A percentile compares a stretch with the other conserved stretches of the same genome.
These are phyloP conservation scores for Drosophila miranda DNA, from an alignment of 1,140 invertebrate genomes.

Conservation along the genomic window DNA sequence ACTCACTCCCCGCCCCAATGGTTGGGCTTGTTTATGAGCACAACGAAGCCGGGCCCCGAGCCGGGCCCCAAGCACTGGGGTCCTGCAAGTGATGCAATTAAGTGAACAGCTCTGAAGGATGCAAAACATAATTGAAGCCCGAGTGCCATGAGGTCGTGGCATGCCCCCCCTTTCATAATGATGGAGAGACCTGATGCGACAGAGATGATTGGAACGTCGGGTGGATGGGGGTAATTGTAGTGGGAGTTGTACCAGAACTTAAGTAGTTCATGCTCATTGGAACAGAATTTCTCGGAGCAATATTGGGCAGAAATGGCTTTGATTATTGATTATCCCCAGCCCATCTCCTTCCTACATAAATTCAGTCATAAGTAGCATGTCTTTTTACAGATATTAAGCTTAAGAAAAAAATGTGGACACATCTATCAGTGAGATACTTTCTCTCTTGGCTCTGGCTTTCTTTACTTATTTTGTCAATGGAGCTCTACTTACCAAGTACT, in stretches of 20 bases:
- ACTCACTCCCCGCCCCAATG: too few species aligned
- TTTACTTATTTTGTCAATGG: slow-evolving; percentile 27
- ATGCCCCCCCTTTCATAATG: slow-evolving; percentile 23
- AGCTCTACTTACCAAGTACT: slow-evolving; percentile 19
- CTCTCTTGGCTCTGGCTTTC: neutral
- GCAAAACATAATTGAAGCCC: slow-evolving; percentile 69
- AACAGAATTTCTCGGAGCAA: too few species aligned
- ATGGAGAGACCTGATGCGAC: slow-evolving; percentile 36
- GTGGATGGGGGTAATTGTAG: slow-evolving; percentile 1
- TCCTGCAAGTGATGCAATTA: slow-evolving; percentile 68
- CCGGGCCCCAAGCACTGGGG: slow-evolving; percentile 19
- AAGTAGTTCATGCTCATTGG: too few species aligned
- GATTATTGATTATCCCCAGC: too few species aligned
- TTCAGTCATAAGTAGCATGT: too few species aligned
- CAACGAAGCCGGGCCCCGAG: neutral
- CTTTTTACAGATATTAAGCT: too few species aligned
- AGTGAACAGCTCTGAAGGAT: slow-evolving; percentile 62
- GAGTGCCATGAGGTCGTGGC: slow-evolving; percentile 28
- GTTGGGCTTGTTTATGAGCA: slow-evolving; percentile 16
- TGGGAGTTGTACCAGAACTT: too few species aligned
- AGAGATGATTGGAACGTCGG: slow-evolving; percentile 21
- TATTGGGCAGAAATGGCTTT: too few species aligned
- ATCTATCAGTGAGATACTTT: too few species aligned
- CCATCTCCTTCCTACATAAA: too few species aligned
- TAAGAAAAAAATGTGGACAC: too few species aligned